These are phyloP conservation scores for Cheirogaleus major DNA, from an alignment of 2,797 vertebrate species.

Conservation along the genomic window DNA sequence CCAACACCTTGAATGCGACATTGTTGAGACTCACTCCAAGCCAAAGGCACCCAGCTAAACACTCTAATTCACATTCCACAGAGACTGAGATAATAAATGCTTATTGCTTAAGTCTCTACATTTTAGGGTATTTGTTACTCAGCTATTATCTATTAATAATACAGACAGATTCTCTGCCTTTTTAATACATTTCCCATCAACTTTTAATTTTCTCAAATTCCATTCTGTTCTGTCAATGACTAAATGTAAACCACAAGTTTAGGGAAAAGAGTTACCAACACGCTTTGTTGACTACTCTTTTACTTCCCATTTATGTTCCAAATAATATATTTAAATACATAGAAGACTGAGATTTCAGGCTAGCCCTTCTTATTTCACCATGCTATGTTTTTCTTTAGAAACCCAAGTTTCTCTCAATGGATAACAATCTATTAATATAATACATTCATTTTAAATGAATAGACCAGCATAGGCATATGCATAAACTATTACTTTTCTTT, in stretches of 20 bases:
- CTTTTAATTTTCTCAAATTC: background rate
- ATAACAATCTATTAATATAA: background rate
- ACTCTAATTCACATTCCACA: background rate
- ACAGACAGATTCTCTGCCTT: background rate
- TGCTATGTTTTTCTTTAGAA: slow-evolving; percentile 19
- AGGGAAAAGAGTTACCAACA: background rate
- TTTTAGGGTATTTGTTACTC: background rate
- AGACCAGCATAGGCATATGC: background rate
- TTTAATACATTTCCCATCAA: background rate
- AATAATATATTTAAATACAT: background rate
- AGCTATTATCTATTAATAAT: background rate
- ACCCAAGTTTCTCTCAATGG: background rate
- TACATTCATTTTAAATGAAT: background rate
- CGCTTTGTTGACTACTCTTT: background rate
- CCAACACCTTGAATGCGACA: background rate
- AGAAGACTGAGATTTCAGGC: background rate
- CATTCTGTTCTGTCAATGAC: background rate
- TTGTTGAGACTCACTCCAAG: background rate
- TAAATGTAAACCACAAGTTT: background rate
- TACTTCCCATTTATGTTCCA: background rate
- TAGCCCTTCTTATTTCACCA: background rate
- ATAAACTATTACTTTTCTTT: slow-evolving; percentile 5
- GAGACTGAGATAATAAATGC: background rate
- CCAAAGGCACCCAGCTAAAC: background rate
- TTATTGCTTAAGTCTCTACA: background rate